A percentile compares a stretch with the other conserved stretches of the same genome.
phyloP scores from a whole-genome alignment of 2,797 vertebrate genomes.

The Pseudochirops corinnae region DNA sequence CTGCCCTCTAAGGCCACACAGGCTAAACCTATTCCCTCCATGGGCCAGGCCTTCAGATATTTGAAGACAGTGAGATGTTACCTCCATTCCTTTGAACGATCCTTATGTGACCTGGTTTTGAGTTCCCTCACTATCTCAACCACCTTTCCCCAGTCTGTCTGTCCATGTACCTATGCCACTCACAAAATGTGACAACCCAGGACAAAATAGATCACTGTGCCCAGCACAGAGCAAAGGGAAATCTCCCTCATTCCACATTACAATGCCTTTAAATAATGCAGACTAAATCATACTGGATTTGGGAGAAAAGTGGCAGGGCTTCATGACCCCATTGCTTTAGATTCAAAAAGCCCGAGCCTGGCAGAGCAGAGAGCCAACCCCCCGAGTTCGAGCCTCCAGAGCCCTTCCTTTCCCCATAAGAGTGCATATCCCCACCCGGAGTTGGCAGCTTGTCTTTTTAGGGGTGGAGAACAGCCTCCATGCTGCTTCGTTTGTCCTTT shows the following conservation, averaged over 20 bases:
- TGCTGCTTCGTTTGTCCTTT: rapidly evolving
- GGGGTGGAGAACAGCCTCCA: not conserved
- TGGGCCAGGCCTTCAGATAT: not conserved
- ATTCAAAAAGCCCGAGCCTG: not conserved
- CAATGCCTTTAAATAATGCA: not conserved
- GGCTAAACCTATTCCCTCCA: not conserved
- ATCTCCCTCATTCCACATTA: not conserved
- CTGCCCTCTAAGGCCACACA: not conserved
- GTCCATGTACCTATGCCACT: not conserved
- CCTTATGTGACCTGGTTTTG: not conserved
- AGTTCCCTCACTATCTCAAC: not conserved
- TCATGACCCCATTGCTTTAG: not conserved
- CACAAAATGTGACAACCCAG: not conserved
- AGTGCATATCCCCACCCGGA: not conserved
- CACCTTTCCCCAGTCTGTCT: not conserved
- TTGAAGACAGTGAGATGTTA: not conserved
- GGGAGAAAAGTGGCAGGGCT: not conserved
- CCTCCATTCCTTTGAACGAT: not conserved
- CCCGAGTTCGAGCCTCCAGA: not conserved
- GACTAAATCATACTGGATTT: not conserved
- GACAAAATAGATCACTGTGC: not conserved
- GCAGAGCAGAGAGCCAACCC: not conserved
- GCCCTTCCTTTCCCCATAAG: not conserved
- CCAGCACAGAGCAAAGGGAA: not conserved
- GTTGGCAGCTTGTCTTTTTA: not conserved